Evolutionary conservation across 92 coral and sea anemone genomes (phyloP).

Genomic region (Bergia sp.): DNA sequence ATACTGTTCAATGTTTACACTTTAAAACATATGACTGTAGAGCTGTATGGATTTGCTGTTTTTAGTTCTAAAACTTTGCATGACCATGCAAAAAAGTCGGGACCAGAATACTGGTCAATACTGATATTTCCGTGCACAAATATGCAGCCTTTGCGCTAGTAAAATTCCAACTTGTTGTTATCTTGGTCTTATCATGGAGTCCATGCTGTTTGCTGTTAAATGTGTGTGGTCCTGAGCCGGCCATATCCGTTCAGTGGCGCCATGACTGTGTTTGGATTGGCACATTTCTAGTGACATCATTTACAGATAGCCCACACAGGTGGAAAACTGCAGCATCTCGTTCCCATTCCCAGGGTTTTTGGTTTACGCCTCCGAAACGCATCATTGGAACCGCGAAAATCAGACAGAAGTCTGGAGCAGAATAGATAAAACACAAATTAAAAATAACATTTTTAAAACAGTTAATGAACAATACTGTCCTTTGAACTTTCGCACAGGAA

Average conservation of each 20-base stretch:
- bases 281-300: constrained; percentile 51
- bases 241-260: constrained; percentile 61
- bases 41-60: background rate
- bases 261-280: constrained; percentile 59
- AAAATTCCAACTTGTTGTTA: constrained; percentile 18
- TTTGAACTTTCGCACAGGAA: no score
- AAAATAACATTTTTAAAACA: no score
- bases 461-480: no score
- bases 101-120: background rate
- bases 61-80: background rate
- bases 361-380: no score
- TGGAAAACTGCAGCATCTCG: background rate
- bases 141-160: constrained; percentile 4
- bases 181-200: constrained; percentile 24
- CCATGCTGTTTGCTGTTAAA: constrained; percentile 17
- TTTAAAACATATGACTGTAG: background rate
- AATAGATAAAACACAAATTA: no score
- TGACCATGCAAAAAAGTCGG: background rate
- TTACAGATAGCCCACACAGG: constrained; percentile 38
- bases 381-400: no score
- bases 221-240: constrained; percentile 62
- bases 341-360: no score
- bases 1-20: background rate
- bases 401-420: no score
- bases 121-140: background rate